These are phyloP conservation scores for Mesocricetus auratus DNA, from an alignment of 2,113 vertebrate species.

Conservation along the genomic window DNA sequence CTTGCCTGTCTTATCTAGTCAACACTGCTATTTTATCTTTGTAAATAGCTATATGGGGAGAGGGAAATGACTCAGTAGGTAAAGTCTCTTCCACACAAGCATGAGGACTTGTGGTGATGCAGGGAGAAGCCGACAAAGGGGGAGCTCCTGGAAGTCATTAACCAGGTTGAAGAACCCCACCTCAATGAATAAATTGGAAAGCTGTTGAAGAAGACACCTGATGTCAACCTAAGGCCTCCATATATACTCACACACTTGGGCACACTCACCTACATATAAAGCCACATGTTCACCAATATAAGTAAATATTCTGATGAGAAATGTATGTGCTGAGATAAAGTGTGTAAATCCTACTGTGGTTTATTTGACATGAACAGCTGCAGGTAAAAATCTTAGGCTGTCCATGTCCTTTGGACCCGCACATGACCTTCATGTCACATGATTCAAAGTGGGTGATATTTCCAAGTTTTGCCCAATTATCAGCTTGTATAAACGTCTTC, in stretches of 20 bases:
- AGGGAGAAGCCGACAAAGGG: background rate
- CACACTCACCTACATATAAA: background rate
- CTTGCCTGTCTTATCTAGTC: background rate
- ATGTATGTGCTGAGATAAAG: background rate
- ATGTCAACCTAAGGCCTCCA: background rate
- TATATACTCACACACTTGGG: too few species aligned
- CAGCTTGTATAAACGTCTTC: background rate
- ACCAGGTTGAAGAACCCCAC: too few species aligned
- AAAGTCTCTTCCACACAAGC: background rate
- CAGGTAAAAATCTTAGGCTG: background rate
- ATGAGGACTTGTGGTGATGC: background rate
- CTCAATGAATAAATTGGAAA: background rate
- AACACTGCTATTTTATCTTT: background rate
- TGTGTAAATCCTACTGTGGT: background rate
- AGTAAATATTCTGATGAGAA: background rate
- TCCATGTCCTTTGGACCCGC: background rate
- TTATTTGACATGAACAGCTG: background rate
- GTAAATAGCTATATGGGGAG: background rate
- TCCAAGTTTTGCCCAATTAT: background rate
- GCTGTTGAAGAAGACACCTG: background rate
- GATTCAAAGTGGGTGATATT: conserved; percentile 24
- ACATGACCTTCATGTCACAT: background rate
- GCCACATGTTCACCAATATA: background rate
- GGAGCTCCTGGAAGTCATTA: background rate
- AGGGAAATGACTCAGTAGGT: too few species aligned